phyloP scores from a whole-genome alignment of 1,140 invertebrate species.

The Chymomyza costata region DNA sequence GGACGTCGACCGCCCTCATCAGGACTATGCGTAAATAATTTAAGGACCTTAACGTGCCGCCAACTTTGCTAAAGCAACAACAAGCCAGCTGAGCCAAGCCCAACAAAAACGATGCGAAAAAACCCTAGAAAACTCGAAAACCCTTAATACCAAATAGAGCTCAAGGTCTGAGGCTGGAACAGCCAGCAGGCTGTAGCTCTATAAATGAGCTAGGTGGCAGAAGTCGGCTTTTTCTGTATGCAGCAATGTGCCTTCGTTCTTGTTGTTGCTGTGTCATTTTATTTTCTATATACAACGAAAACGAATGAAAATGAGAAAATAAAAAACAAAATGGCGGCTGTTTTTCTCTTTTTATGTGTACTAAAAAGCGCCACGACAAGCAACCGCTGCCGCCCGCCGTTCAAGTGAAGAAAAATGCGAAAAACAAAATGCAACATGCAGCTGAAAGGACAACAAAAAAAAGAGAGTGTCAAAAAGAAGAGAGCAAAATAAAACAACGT shows the following conservation, averaged over 20 bases:
- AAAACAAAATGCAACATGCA: slow-evolving; percentile 57
- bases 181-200: slow-evolving; percentile 7
- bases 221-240: slow-evolving; percentile 49
- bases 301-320: slow-evolving; percentile 63
- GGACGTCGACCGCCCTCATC: background rate
- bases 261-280: slow-evolving; percentile 61
- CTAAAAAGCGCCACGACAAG: slow-evolving; percentile 61
- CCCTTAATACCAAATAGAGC: slow-evolving; percentile 70
- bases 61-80: slow-evolving; percentile 46
- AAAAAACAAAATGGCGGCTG: slow-evolving; percentile 70
- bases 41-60: slow-evolving; percentile 39
- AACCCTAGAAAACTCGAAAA: slow-evolving; percentile 42
- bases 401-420: slow-evolving; percentile 61
- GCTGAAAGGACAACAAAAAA: slow-evolving; percentile 30
- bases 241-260: slow-evolving; percentile 41
- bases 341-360: slow-evolving; percentile 70
- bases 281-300: slow-evolving; percentile 62
- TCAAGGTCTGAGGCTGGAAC: slow-evolving; percentile 57
- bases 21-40: slow-evolving; percentile 56
- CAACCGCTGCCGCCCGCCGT: slow-evolving; percentile 21
- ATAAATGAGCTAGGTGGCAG: slow-evolving; percentile 26
- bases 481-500: background rate
- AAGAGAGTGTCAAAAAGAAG: slow-evolving; percentile 16
- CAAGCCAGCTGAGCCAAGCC: slow-evolving; percentile 16
- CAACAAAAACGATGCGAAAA: slow-evolving; percentile 20